Evolutionary conservation across 2,797 vertebrate genomes (phyloP).

Genomic region (Pseudochirops corinnae): DNA sequence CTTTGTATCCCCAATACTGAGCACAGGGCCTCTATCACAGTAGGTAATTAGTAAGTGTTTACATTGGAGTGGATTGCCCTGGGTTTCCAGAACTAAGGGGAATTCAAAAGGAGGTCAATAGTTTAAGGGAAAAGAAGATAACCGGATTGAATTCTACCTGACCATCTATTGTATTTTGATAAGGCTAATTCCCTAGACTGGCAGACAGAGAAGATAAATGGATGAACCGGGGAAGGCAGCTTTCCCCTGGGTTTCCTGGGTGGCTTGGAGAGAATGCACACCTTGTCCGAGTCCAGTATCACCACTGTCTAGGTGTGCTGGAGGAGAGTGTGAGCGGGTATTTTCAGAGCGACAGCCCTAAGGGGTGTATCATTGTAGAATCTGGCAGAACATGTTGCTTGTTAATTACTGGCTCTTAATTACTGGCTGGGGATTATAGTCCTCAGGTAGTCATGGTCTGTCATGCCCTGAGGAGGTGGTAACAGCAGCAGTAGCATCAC

Average conservation of each 20-base stretch:
- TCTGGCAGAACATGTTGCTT: background rate
- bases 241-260: background rate
- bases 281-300: background rate
- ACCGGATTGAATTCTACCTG: background rate
- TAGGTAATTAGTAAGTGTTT: background rate
- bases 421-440: background rate
- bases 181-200: background rate
- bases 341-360: background rate
- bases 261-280: background rate
- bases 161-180: background rate
- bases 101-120: background rate
- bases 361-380: background rate
- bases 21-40: background rate
- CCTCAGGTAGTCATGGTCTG: background rate
- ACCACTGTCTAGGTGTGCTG: background rate
- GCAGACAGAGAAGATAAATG: background rate
- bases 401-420: constrained; percentile 1
- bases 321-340: background rate
- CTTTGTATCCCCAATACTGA: background rate
- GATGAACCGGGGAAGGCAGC: background rate
- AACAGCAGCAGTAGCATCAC: background rate
- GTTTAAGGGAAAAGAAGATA: background rate
- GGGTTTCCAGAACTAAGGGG: background rate
- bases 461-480: background rate
- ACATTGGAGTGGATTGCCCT: background rate